A percentile compares a stretch with the other conserved stretches of the same genome.
phyloP scores from a whole-genome alignment of 2,113 vertebrate species.

The Dipodomys spectabilis region DNA sequence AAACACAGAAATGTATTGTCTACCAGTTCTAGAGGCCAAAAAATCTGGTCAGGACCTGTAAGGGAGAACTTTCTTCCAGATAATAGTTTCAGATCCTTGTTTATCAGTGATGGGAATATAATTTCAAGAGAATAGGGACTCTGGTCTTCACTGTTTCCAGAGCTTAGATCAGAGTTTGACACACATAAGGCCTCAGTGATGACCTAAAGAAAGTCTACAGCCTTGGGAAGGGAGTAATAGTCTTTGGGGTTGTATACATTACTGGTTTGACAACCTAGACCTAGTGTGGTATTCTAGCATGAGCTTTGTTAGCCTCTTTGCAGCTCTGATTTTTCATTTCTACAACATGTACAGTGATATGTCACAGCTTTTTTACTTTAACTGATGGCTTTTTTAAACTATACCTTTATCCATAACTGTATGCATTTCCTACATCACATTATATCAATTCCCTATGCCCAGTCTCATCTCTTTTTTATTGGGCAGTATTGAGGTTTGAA shows the following conservation, averaged over 20 bases:
- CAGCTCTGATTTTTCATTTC: background rate
- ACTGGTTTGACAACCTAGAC: background rate
- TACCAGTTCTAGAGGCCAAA: background rate
- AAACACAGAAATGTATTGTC: background rate
- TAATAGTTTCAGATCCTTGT: background rate
- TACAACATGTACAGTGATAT: background rate
- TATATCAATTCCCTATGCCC: background rate
- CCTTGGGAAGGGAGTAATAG: background rate
- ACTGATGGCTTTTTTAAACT: background rate
- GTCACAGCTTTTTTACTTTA: background rate
- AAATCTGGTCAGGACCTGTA: background rate
- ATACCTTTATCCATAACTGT: background rate
- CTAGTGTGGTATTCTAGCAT: background rate
- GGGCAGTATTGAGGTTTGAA: too few species aligned
- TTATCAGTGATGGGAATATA: conserved; percentile 10
- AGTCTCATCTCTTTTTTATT: too few species aligned
- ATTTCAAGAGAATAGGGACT: background rate
- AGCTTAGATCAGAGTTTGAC: background rate
- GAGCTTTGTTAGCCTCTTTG: background rate
- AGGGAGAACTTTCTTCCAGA: background rate
- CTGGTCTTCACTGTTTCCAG: background rate
- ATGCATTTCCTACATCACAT: background rate
- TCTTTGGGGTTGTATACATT: background rate
- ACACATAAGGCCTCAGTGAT: background rate
- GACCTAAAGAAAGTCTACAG: background rate